phyloP scores from a whole-genome alignment of 2,797 vertebrate species.

The Chrosomus eos region DNA sequence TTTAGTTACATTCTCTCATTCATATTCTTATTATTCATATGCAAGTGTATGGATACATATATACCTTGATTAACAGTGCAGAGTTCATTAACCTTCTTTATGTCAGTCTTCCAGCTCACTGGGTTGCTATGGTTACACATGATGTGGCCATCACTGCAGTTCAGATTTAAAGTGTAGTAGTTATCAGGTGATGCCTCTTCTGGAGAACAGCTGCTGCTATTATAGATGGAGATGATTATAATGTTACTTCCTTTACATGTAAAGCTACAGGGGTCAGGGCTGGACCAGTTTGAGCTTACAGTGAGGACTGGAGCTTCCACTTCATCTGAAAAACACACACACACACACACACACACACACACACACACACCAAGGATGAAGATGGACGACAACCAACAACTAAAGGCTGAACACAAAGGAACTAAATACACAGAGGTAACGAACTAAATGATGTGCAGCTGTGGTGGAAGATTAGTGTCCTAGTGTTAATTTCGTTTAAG shows the following conservation, averaged over 20 bases:
- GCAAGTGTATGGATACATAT: not conserved
- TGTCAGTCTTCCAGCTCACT: slow-evolving; percentile 41
- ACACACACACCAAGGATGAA: too few relatives aligned
- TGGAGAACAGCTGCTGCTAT: slow-evolving; percentile 25
- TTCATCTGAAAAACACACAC: slow-evolving; percentile 14
- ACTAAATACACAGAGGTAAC: too few relatives aligned
- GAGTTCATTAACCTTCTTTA: fast-evolving
- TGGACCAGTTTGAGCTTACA: not conserved
- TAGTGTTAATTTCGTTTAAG: too few relatives aligned
- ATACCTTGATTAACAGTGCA: not conserved
- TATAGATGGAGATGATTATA: slow-evolving; percentile 32
- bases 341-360: too few relatives aligned
- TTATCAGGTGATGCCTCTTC: not conserved
- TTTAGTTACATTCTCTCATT: not conserved
- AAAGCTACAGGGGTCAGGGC: slow-evolving; percentile 16
- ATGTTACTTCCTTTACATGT: slow-evolving; percentile 20
- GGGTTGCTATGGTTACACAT: slow-evolving; percentile 67
- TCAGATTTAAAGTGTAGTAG: not conserved
- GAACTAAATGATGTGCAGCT: too few relatives aligned
- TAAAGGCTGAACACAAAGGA: too few relatives aligned
- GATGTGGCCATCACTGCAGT: not conserved
- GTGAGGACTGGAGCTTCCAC: slow-evolving; percentile 19
- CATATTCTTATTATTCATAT: not conserved
- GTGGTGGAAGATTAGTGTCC: too few relatives aligned
- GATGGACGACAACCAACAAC: too few relatives aligned